Evolutionary conservation across 1,140 invertebrate genomes (phyloP).

Genomic region (Rhynchophorus ferrugineus): DNA sequence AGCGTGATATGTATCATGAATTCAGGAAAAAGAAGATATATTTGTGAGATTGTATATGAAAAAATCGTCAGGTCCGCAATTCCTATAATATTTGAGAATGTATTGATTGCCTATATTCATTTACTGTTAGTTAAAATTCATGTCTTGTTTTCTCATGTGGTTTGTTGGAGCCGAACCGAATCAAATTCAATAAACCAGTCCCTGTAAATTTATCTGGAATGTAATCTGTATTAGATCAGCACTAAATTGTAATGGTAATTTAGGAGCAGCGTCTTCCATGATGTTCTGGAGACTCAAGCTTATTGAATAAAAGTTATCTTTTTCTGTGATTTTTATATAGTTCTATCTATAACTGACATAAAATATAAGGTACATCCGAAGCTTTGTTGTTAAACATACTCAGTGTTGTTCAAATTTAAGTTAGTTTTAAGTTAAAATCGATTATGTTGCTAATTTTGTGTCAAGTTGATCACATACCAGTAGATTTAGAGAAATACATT

Average conservation of each 20-base stretch:
- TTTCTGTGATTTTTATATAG: neutral
- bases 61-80: too few relatives aligned
- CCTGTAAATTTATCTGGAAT: neutral
- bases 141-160: too few relatives aligned
- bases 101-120: too few relatives aligned
- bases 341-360: neutral
- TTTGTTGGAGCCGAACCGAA: too few relatives aligned
- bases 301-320: neutral
- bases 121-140: too few relatives aligned
- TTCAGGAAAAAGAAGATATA: too few relatives aligned
- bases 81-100: too few relatives aligned
- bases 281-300: neutral
- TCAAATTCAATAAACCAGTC: too few relatives aligned
- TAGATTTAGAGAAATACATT: neutral
- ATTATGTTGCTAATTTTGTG: neutral
- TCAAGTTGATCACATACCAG: neutral
- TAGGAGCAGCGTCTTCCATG: neutral
- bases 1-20: too few relatives aligned
- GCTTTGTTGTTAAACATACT: neutral
- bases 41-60: too few relatives aligned
- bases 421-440: neutral
- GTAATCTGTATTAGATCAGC: neutral
- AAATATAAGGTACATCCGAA: neutral
- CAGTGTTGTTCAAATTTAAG: neutral
- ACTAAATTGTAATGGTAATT: neutral